Percentiles rank a stretch among this genome's conserved stretches.
These are phyloP conservation scores for Euclidia mi DNA, from an alignment of 2,888 invertebrate genomes.

Conservation along the genomic window DNA sequence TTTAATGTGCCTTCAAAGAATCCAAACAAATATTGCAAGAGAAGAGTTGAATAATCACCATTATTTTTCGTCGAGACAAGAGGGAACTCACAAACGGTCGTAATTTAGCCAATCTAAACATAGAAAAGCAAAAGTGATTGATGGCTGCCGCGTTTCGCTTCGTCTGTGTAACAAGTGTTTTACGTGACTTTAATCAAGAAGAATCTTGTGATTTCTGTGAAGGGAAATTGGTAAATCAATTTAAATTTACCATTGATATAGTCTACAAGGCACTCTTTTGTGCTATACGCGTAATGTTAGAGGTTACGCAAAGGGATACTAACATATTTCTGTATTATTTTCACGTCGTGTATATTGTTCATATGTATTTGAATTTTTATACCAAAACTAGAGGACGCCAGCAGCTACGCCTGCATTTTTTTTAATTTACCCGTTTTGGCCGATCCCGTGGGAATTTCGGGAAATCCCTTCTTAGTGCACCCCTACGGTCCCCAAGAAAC, in stretches of 20 bases:
- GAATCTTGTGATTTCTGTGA: conserved; percentile 64
- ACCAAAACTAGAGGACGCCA: no score
- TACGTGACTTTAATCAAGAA: conserved; percentile 80
- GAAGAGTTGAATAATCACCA: conserved; percentile 78
- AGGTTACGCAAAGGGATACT: no score
- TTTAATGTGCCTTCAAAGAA: conserved; percentile 37
- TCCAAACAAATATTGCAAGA: conserved; percentile 51
- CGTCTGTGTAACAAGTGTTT: conserved; percentile 80
- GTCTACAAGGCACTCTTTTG: background rate
- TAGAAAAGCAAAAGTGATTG: conserved; percentile 72
- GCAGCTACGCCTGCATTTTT: no score
- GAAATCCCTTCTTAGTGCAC: no score
- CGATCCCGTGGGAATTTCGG: no score
- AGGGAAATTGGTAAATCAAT: conserved; percentile 73
- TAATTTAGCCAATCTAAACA: conserved; percentile 85
- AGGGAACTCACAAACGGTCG: conserved; percentile 70
- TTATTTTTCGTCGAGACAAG: conserved; percentile 77
- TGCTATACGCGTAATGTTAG: no score
- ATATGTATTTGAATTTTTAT: no score
- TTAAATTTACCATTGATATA: conserved; percentile 39
- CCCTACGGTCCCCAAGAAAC: no score
- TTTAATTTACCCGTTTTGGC: no score
- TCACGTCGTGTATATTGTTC: no score
- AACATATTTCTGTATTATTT: no score
- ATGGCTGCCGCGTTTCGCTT: conserved; percentile 65